A percentile compares a stretch with the other conserved stretches of the same genome.
Conservation (phyloP, 2,888 invertebrate species). For the Pseudococcus longispinus region DNA sequence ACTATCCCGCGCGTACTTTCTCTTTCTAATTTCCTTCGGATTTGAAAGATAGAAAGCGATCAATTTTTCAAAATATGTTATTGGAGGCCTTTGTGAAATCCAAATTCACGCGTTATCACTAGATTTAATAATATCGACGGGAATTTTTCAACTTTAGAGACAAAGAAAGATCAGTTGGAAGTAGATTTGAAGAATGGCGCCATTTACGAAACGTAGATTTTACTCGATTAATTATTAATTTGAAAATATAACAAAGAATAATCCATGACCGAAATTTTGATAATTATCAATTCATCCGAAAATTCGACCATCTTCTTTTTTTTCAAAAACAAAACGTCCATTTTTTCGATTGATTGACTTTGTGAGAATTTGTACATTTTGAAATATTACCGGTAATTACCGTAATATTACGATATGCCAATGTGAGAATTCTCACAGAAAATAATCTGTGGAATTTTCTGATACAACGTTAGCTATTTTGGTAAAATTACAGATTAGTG, state of each 20-base stretch:
- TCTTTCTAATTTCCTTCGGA: neutral
- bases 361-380: neutral
- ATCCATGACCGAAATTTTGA: neutral
- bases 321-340: neutral
- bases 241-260: neutral
- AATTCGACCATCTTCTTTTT: neutral
- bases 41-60: neutral
- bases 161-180: neutral
- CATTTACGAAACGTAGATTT: neutral
- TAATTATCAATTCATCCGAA: neutral
- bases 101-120: neutral
- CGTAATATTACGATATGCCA: neutral
- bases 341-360: neutral
- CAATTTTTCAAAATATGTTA: neutral
- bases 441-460: neutral
- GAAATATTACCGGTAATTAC: neutral
- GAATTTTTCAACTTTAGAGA: neutral
- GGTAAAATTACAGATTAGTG: constrained; percentile 29
- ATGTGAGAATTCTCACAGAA: neutral
- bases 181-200: neutral
- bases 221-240: neutral
- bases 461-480: constrained; percentile 45
- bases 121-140: neutral
- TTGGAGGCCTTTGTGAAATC: neutral
- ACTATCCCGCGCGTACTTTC: neutral